Percentiles rank a stretch among this genome's conserved stretches.
Evolutionary conservation across 2,797 vertebrate genomes (phyloP).

Genomic region (Takifugu rubripes): DNA sequence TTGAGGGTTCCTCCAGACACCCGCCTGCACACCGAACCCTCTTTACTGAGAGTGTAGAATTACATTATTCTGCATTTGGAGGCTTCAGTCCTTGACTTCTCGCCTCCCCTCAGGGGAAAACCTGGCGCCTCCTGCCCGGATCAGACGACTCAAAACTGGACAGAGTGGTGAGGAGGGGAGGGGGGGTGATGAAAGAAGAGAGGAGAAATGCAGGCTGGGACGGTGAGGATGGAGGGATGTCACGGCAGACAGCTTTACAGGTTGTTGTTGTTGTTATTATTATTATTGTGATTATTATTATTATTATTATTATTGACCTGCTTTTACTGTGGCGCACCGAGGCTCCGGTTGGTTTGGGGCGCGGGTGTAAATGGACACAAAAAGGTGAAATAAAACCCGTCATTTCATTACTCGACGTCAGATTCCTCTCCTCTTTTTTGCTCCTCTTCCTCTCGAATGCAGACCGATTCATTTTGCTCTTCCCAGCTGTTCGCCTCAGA

Average conservation of each 20-base stretch:
- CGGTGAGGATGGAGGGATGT: conserved; percentile 51
- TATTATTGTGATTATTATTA: background rate
- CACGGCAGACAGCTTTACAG: conserved; percentile 24
- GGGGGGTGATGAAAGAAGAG: conserved; percentile 25
- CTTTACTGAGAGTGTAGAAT: conserved; percentile 78
- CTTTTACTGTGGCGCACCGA: no score
- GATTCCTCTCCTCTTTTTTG: conserved; percentile 32
- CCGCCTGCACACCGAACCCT: conserved; percentile 46
- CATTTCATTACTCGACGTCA: conserved; percentile 29
- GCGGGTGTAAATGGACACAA: background rate
- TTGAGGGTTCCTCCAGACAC: conserved; percentile 1
- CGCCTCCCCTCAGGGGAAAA: conserved; percentile 79
- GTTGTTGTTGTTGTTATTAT: conserved; percentile 17
- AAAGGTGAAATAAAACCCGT: conserved; percentile 18
- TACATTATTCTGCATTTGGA: conserved; percentile 86
- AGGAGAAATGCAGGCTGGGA: conserved; percentile 50
- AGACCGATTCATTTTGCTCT: conserved; percentile 52
- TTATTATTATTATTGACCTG: conserved; percentile 4
- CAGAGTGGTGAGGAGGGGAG: conserved; percentile 60
- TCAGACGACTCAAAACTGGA: conserved; percentile 82
- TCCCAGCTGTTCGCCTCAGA: conserved; percentile 50
- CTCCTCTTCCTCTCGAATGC: conserved; percentile 36
- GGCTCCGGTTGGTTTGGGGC: no score
- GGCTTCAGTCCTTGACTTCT: conserved; percentile 84
- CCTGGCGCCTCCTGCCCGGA: conserved; percentile 88